phyloP scores from a whole-genome alignment of 1,140 invertebrate genomes.

The Oppia nitens region DNA sequence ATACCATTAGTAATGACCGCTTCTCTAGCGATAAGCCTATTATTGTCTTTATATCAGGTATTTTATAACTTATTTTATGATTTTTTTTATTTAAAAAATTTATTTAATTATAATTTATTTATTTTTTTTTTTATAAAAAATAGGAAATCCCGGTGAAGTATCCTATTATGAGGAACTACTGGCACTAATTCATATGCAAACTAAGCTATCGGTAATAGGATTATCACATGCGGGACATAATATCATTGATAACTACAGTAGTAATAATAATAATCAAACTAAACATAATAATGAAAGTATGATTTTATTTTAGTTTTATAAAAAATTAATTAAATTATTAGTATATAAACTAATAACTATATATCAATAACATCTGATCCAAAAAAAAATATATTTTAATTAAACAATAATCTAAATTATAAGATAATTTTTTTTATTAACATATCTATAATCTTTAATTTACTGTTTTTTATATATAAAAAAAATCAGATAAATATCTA shows the following conservation, averaged over 20 bases:
- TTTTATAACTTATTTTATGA: not conserved
- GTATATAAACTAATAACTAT: no score
- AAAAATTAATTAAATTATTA: not conserved
- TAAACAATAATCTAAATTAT: no score
- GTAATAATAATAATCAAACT: not conserved
- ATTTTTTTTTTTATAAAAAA: not conserved
- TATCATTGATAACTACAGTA: not conserved
- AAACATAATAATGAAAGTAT: not conserved
- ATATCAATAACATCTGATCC: no score
- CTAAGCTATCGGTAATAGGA: constrained; percentile 7
- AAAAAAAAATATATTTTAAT: no score
- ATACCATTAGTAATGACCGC: not conserved
- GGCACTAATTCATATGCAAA: not conserved
- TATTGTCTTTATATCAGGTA: not conserved
- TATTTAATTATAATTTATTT: not conserved
- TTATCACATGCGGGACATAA: constrained; percentile 8
- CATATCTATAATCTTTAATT: no score
- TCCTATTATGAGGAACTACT: constrained; percentile 1
- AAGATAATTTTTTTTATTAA: no score
- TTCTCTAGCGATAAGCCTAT: not conserved
- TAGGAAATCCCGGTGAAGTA: constrained; percentile 9
- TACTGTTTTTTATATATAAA: no score
- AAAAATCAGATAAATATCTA: constrained; percentile 40
- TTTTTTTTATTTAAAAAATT: not conserved
- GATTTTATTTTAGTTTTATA: not conserved